Percentiles rank a stretch among this genome's conserved stretches.
phyloP scores from a whole-genome alignment of 2,888 invertebrate species.

The Sarcophaga subvicina region DNA sequence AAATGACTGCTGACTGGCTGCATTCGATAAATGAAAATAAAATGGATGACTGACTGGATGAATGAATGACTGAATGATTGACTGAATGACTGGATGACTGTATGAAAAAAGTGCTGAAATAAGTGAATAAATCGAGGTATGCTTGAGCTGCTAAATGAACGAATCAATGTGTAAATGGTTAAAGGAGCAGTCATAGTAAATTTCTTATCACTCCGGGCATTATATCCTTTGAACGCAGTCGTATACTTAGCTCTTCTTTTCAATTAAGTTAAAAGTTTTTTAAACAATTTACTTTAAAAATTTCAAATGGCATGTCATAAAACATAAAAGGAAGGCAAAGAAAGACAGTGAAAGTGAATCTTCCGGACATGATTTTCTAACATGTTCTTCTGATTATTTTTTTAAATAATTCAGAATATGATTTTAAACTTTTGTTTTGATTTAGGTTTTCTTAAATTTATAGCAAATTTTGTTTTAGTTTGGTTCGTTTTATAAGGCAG shows the following conservation, averaged over 20 bases:
- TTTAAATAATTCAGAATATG: too few species aligned
- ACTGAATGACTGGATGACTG: not conserved
- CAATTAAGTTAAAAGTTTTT: not conserved
- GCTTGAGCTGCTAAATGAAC: not conserved
- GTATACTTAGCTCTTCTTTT: not conserved
- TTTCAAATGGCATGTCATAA: not conserved
- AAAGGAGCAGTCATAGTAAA: not conserved
- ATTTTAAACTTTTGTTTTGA: too few species aligned
- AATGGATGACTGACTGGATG: constrained; percentile 24
- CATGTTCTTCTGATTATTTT: too few species aligned
- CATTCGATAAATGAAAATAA: constrained; percentile 44
- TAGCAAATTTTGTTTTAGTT: too few species aligned
- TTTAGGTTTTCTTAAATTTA: too few species aligned
- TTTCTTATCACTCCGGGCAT: not conserved
- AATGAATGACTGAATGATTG: not conserved
- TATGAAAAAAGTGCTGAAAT: not conserved
- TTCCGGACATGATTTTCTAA: too few species aligned
- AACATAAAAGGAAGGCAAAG: not conserved
- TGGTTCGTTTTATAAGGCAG: too few species aligned
- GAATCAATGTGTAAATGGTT: not conserved
- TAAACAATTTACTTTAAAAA: not conserved
- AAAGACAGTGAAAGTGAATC: too few species aligned
- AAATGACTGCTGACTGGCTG: constrained; percentile 7
- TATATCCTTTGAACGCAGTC: not conserved
- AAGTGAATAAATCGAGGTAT: not conserved